Base-by-base conservation (phyloP, 2,797 vertebrate genomes). In the Acanthurus leucopareius region DNA sequence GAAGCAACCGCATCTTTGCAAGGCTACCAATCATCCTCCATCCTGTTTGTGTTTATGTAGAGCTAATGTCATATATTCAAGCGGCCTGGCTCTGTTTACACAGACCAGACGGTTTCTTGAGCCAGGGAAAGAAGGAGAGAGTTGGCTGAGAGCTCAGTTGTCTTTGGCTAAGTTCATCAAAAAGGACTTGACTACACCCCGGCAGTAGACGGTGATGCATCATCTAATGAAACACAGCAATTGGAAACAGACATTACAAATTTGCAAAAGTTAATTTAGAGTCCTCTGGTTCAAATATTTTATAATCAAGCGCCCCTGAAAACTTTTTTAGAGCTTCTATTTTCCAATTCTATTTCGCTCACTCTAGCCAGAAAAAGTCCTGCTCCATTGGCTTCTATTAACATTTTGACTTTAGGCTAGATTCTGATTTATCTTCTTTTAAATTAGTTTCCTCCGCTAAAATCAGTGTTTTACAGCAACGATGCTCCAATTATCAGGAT, bases 31-130 rank as follows among this genome's bases (percentile, higher is more conserved):
- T 91, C 85, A 77, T 84, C 48, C 32, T 62, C 28, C 48, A 38
- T 25, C 47, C 28, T 62, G 44, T 58, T 68, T 79, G 82, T 92
- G 88, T 92, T 92, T 89, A 89, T 75, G 77, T 73, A 76, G 79
- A 48, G 52, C 72, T 86, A 78, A 88, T 88, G 74, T 68, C n/a
- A 52, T 63, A 83, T 80, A 42, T 66, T 78, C 62, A 60, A 35
- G n/a, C 3, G 3, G 80, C 66, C 40, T 74, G 56, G 67, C 69
- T 32, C 68, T 89, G 82, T 89, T 90, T 89, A 88, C 56, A 88
- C 80, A 75, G 84, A 82, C 75, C 69, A 84, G 38, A 60, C 49
- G 44, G 58, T 47, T 64, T 69, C 54, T 51, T 60, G 63, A 83
- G 49, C 73, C 64, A 58, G 22, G 40, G 19, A 58, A 80, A 52